phyloP scores from a whole-genome alignment of 2,113 vertebrate genomes.

The Chlamydotis undulata region DNA sequence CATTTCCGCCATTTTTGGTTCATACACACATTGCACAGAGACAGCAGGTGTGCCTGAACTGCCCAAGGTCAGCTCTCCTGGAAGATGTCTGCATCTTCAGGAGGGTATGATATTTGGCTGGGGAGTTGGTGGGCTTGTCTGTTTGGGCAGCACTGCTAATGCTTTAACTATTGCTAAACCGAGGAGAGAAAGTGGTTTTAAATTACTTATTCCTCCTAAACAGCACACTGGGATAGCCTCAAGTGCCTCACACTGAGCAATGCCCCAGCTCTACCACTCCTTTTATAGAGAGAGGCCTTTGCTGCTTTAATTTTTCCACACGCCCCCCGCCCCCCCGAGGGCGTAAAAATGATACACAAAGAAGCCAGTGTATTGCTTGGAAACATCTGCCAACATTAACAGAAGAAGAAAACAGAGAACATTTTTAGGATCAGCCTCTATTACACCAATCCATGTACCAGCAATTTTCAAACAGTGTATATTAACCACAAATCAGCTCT shows the following conservation, averaged over 20 bases:
- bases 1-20: neutral
- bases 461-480: conserved; percentile 5
- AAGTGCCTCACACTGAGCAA: neutral
- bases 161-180: neutral
- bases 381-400: conserved; percentile 36
- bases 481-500: neutral
- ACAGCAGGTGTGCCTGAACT: neutral
- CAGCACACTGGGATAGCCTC: neutral
- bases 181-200: neutral
- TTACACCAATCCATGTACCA: neutral
- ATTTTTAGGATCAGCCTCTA: neutral
- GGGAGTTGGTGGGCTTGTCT: neutral
- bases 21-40: neutral
- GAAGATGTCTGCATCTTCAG: neutral
- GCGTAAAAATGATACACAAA: neutral
- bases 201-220: neutral
- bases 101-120: neutral
- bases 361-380: neutral
- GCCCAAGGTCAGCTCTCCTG: neutral
- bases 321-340: neutral
- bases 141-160: neutral
- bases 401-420: neutral
- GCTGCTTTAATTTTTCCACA: neutral
- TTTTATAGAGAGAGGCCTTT: neutral
- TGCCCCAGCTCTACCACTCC: neutral